Evolutionary conservation across 1,140 invertebrate species (phyloP).

Genomic region (Vanessa tameamea): DNA sequence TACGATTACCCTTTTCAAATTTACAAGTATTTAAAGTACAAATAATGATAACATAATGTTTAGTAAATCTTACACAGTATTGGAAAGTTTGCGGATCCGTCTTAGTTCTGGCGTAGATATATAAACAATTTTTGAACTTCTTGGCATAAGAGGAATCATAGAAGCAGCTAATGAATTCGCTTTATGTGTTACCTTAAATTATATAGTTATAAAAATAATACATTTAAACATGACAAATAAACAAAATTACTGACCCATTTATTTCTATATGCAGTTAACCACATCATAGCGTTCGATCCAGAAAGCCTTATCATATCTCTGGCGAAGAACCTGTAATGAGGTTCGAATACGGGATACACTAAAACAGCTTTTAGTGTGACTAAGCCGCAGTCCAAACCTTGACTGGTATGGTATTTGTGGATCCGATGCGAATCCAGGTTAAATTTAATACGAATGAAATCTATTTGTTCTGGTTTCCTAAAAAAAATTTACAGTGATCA

Average conservation of each 20-base stretch:
- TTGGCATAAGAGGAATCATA: constrained; percentile 63
- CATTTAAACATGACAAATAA: neutral
- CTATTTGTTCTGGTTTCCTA: constrained; percentile 58
- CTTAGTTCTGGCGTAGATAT: constrained; percentile 45
- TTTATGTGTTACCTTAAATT: constrained; percentile 59
- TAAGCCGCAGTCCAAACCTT: constrained; percentile 45
- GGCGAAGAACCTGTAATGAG: constrained; percentile 62
- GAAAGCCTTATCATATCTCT: constrained; percentile 68
- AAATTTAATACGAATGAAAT: constrained; percentile 56
- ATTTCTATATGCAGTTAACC: constrained; percentile 68
- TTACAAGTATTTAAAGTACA: too few relatives aligned
- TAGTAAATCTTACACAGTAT: constrained; percentile 51
- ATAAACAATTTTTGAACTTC: constrained; percentile 49
- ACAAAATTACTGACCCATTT: constrained; percentile 57
- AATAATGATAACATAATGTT: too few relatives aligned
- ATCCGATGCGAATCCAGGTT: constrained; percentile 54
- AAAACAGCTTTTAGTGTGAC: constrained; percentile 52
- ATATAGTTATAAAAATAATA: constrained; percentile 12
- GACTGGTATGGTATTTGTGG: constrained; percentile 55
- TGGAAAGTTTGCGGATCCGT: constrained; percentile 39
- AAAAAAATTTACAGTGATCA: constrained; percentile 18
- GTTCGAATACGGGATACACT: constrained; percentile 61
- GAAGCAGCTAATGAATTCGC: constrained; percentile 55
- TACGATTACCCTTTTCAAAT: too few relatives aligned
- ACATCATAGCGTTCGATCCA: constrained; percentile 54